Conservation (phyloP, 1,140 invertebrate genomes). For the Drosophila kanapiae region DNA sequence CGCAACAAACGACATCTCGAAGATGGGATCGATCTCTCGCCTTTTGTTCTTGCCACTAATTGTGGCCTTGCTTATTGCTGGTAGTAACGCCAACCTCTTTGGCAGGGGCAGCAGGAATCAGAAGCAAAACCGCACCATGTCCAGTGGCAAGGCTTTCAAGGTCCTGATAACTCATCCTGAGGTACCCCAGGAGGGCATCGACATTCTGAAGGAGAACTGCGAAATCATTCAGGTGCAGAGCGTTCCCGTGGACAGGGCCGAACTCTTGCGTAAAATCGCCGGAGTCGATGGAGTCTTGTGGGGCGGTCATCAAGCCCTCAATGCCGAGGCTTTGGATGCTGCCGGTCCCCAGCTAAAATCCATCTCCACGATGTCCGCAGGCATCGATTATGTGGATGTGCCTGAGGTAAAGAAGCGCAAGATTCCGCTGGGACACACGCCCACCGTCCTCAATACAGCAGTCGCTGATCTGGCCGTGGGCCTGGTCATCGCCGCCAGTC, state of each 20-base stretch:
- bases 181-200: slow-evolving; percentile 81
- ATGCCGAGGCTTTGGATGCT: slow-evolving; percentile 90
- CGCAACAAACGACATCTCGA: slow-evolving; percentile 18
- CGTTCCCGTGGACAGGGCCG: slow-evolving; percentile 81
- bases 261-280: slow-evolving; percentile 87
- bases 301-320: slow-evolving; percentile 89
- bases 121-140: slow-evolving; percentile 57
- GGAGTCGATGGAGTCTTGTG: slow-evolving; percentile 90
- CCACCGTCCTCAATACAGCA: slow-evolving; percentile 95
- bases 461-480: slow-evolving; percentile 94
- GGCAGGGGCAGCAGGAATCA: slow-evolving; percentile 43
- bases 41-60: slow-evolving; percentile 26
- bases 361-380: slow-evolving; percentile 96
- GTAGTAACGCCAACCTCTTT: slow-evolving; percentile 50
- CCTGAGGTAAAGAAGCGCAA: slow-evolving; percentile 89
- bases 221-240: slow-evolving; percentile 68
- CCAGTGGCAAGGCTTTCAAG: slow-evolving; percentile 66
- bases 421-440: slow-evolving; percentile 94
- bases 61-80: slow-evolving; percentile 29
- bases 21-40: slow-evolving; percentile 48
- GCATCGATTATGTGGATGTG: slow-evolving; percentile 91
- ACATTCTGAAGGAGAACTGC: slow-evolving; percentile 80
- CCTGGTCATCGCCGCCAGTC: slow-evolving; percentile 77
- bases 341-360: slow-evolving; percentile 92
- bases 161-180: slow-evolving; percentile 86